phyloP scores from a whole-genome alignment of 2,888 invertebrate species.

The Drosophila greeni region DNA sequence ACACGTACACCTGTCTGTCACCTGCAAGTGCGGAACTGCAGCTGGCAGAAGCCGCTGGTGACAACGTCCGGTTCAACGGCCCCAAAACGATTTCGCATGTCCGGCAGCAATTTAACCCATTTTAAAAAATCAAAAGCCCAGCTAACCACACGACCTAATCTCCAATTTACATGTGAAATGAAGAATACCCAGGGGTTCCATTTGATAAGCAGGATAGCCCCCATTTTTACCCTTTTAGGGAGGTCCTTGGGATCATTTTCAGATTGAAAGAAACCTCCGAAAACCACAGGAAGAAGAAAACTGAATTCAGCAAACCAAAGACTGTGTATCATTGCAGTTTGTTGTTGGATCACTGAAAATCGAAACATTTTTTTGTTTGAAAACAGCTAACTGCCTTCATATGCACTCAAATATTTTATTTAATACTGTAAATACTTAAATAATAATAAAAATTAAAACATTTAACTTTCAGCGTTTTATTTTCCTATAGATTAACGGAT shows the following conservation, averaged over 20 bases:
- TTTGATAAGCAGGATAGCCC: not conserved
- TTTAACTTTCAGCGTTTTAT: too few species aligned
- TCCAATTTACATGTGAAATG: constrained; percentile 12
- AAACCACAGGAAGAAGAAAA: too few species aligned
- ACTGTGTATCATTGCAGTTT: too few species aligned
- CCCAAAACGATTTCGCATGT: constrained; percentile 48
- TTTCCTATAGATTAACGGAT: too few species aligned
- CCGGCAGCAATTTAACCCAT: constrained; percentile 44
- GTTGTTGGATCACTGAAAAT: too few species aligned
- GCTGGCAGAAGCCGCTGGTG: constrained; percentile 2
- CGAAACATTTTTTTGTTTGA: too few species aligned
- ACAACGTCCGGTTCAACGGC: constrained; percentile 58
- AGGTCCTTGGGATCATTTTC: not conserved
- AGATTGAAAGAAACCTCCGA: not conserved
- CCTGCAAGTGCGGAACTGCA: constrained; percentile 37
- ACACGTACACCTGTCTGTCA: constrained; percentile 52
- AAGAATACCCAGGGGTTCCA: not conserved
- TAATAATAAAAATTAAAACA: too few species aligned
- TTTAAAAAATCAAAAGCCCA: constrained; percentile 28
- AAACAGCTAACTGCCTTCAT: too few species aligned
- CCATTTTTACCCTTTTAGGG: not conserved
- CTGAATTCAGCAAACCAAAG: too few species aligned
- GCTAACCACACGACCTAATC: constrained; percentile 3
- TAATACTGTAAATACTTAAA: too few species aligned
- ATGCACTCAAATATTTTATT: too few species aligned